Percentiles rank a stretch among this genome's conserved stretches.
phyloP scores from a whole-genome alignment of 2,113 vertebrate species.

The Pseudolaguvia tuberculata region DNA sequence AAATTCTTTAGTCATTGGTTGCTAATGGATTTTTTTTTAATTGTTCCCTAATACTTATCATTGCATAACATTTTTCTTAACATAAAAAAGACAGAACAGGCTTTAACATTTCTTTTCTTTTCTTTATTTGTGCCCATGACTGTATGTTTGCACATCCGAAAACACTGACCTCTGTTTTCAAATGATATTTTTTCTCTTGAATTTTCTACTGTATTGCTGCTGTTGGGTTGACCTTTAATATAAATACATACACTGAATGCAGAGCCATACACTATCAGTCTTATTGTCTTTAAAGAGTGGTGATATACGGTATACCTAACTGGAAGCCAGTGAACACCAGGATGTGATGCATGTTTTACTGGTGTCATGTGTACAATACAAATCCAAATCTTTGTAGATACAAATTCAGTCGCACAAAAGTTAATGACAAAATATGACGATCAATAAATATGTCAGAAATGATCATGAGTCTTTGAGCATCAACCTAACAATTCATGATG shows the following conservation, averaged over 20 bases:
- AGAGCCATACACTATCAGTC: conserved; percentile 25
- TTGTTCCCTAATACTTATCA: not conserved
- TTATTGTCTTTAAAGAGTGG: conserved; percentile 21
- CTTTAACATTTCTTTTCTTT: not conserved
- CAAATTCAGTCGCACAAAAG: conserved; percentile 2
- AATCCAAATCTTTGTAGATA: conserved; percentile 19
- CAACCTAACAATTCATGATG: not conserved
- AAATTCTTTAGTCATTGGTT: not conserved
- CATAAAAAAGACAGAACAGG: not conserved
- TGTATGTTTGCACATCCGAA: conserved; percentile 40
- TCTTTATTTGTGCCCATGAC: conserved; percentile 5
- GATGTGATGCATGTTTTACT: conserved; percentile 32
- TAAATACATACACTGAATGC: conserved; percentile 39
- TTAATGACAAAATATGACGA: not conserved
- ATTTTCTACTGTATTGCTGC: conserved; percentile 34
- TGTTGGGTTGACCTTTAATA: conserved; percentile 31
- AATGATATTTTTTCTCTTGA: conserved; percentile 15
- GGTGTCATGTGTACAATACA: conserved; percentile 34
- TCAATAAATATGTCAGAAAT: conserved; percentile 39
- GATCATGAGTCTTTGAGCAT: not conserved
- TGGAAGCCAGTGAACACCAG: not conserved
- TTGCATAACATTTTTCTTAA: not conserved
- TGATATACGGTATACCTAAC: conserved; percentile 14
- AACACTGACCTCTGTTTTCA: conserved; percentile 22
- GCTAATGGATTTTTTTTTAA: not conserved